Percentiles rank a stretch among this genome's conserved stretches.
These are phyloP conservation scores for Aptenodytes patagonicus DNA, from an alignment of 2,113 vertebrate genomes.

Conservation along the genomic window DNA sequence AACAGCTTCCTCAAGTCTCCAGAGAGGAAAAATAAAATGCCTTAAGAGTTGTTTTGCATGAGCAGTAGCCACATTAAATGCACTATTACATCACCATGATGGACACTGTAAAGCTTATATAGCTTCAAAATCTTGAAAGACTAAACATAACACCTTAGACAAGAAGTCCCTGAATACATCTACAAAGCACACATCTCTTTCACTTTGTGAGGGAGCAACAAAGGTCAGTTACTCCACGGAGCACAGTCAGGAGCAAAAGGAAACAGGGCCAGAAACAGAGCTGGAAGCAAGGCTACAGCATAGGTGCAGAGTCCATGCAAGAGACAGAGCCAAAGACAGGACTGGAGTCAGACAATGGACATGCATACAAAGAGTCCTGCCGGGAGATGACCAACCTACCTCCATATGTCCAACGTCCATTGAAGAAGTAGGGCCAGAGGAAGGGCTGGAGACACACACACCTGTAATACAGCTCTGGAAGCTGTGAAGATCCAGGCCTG, in stretches of 20 bases:
- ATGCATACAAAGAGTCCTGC: accelerated
- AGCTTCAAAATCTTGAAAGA: background rate
- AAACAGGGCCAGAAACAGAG: accelerated
- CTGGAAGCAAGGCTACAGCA: background rate
- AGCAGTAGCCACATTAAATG: background rate
- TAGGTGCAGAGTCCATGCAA: background rate
- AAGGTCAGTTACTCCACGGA: background rate
- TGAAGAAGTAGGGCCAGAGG: accelerated
- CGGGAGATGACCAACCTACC: too few species aligned
- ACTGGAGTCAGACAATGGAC: accelerated
- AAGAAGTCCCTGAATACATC: too few species aligned
- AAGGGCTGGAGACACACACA: accelerated
- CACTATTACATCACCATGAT: background rate
- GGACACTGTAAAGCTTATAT: background rate
- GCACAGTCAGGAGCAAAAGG: background rate
- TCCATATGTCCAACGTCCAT: accelerated
- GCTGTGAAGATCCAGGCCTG: accelerated
- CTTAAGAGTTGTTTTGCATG: background rate
- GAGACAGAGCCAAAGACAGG: background rate
- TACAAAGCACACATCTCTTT: background rate
- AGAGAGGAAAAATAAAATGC: background rate
- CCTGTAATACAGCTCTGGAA: accelerated
- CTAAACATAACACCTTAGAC: background rate
- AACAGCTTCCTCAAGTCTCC: background rate
- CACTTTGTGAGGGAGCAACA: background rate